Evolutionary conservation across 2,113 vertebrate species (phyloP).

Genomic region (Atrichornis clamosus): DNA sequence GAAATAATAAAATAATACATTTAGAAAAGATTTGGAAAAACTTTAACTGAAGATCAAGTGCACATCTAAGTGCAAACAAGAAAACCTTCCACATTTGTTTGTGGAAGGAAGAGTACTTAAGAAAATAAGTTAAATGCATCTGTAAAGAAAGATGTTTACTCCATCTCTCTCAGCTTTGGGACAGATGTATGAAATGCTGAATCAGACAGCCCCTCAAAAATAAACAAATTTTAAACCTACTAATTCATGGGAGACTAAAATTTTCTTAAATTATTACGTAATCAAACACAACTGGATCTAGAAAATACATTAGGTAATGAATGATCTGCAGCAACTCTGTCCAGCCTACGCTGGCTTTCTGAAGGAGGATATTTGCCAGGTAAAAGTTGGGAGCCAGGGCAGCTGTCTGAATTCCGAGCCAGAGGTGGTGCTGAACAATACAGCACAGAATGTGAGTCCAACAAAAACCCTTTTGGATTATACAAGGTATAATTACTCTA

Average conservation of each 20-base stretch:
- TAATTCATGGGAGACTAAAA: background rate
- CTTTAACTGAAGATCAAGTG: background rate
- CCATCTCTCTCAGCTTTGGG: background rate
- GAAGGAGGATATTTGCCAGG: background rate
- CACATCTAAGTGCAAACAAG: background rate
- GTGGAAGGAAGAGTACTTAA: background rate
- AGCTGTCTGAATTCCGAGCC: background rate
- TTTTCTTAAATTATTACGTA: background rate
- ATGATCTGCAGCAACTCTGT: background rate
- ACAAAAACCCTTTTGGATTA: background rate
- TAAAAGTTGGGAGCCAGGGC: background rate
- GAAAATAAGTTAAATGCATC: background rate
- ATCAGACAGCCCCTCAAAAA: background rate
- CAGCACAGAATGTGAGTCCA: background rate
- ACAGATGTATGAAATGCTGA: background rate
- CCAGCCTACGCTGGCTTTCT: background rate
- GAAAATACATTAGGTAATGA: background rate
- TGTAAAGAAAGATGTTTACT: background rate
- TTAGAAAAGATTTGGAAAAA: background rate
- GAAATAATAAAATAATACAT: background rate
- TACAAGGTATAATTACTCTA: background rate
- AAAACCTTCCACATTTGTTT: background rate
- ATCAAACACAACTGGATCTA: background rate
- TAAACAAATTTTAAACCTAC: background rate
- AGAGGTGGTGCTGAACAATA: background rate